A percentile compares a stretch with the other conserved stretches of the same genome.
Evolutionary conservation across 1,140 invertebrate species (phyloP).

Genomic region (Diachasma alloeum): DNA sequence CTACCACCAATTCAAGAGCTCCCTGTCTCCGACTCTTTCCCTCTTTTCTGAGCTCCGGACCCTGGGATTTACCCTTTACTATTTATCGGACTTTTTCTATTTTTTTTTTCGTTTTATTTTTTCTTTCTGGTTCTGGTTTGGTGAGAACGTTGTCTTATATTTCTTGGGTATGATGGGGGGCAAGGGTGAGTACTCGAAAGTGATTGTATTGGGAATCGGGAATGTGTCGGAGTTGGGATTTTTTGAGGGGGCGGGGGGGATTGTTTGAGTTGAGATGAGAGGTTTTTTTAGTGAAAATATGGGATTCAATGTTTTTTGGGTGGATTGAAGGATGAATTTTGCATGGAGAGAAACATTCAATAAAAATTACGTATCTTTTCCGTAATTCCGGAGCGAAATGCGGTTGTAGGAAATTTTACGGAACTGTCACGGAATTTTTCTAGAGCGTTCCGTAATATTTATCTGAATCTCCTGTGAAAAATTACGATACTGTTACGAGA

Average conservation of each 20-base stretch:
- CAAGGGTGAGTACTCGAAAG: constrained; percentile 21
- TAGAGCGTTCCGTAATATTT: too few relatives aligned
- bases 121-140: not conserved
- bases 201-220: too few relatives aligned
- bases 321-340: too few relatives aligned
- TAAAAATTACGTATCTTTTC: too few relatives aligned
- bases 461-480: too few relatives aligned
- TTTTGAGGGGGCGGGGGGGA: too few relatives aligned
- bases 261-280: not conserved
- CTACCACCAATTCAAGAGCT: constrained; percentile 33
- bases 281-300: not conserved
- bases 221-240: too few relatives aligned
- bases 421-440: too few relatives aligned
- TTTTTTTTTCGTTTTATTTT: not conserved
- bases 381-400: too few relatives aligned
- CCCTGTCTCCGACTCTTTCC: constrained; percentile 49
- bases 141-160: constrained; percentile 1
- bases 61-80: constrained; percentile 52
- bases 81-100: constrained; percentile 10
- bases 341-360: too few relatives aligned
- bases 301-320: not conserved
- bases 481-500: too few relatives aligned
- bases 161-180: constrained; percentile 7
- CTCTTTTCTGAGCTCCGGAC: constrained; percentile 41
- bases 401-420: too few relatives aligned